Evolutionary conservation across 2,888 invertebrate species (phyloP).

Genomic region (Chirona hameri): DNA sequence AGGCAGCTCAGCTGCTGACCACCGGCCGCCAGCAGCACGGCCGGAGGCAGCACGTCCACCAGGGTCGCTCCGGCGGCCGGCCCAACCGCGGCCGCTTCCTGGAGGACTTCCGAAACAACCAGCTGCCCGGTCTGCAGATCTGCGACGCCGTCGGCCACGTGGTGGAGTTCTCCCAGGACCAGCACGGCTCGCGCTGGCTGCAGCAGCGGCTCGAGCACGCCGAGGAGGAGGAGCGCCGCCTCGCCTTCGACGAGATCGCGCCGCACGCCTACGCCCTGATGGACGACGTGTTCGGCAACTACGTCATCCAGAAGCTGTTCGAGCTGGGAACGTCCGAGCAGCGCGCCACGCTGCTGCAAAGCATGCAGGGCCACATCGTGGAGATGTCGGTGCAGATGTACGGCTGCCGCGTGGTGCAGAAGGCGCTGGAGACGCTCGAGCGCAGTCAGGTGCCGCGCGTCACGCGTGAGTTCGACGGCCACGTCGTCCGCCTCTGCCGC

Average conservation of each 20-base stretch:
- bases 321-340: conserved; percentile 98
- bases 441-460: conserved; percentile 96
- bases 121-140: conserved; percentile 56
- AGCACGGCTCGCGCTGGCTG: conserved; percentile 98
- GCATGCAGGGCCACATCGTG: conserved; percentile 88
- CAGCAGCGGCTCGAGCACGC: conserved; percentile 98
- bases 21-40: too few relatives aligned
- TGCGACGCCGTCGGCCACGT: conserved; percentile 77
- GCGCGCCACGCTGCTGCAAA: conserved; percentile 85
- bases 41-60: too few relatives aligned
- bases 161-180: conserved; percentile 98
- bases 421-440: conserved; percentile 94
- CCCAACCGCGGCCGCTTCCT: conserved; percentile 73
- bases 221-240: conserved; percentile 89
- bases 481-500: conserved; percentile 97
- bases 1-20: too few relatives aligned
- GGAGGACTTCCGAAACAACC: conserved; percentile 77
- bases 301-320: conserved; percentile 99
- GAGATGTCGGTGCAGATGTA: conserved; percentile 99
- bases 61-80: background rate
- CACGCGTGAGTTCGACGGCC: conserved; percentile 93
- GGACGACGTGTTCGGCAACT: conserved; percentile 99
- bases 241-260: conserved; percentile 97
- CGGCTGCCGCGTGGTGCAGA: conserved; percentile 98
- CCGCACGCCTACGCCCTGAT: conserved; percentile 92